Percentiles rank a stretch among this genome's conserved stretches.
Evolutionary conservation across 2,797 vertebrate species (phyloP).

Genomic region (Syncerus caffer): DNA sequence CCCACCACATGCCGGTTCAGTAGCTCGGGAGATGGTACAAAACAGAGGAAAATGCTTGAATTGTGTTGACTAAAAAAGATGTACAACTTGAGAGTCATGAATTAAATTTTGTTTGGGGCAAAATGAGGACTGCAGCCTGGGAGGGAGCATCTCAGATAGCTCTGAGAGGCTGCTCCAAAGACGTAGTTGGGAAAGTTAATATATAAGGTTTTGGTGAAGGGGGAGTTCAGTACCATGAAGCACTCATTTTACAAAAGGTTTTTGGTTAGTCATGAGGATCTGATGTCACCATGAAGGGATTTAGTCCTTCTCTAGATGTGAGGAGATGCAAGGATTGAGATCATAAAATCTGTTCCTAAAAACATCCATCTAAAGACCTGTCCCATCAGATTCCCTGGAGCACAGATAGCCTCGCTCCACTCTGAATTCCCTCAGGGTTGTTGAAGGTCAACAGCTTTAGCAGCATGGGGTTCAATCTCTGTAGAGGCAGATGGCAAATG

Average conservation of each 20-base stretch:
- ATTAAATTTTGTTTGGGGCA: neutral
- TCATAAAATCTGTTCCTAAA: neutral
- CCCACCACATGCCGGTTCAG: neutral
- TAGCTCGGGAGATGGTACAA: neutral
- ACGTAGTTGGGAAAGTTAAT: neutral
- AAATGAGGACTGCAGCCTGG: neutral
- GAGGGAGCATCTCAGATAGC: neutral
- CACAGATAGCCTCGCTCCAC: neutral
- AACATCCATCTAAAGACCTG: neutral
- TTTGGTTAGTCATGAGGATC: neutral
- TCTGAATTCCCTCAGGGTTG: neutral
- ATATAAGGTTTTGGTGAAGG: neutral
- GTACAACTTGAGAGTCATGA: neutral
- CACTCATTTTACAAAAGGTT: neutral
- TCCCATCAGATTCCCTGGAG: neutral
- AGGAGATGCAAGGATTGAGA: neutral
- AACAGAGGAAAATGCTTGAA: neutral
- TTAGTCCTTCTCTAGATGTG: neutral
- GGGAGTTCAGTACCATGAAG: neutral
- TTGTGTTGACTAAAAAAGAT: neutral
- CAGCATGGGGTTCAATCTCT: neutral
- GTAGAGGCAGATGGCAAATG: neutral
- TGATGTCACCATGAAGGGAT: neutral
- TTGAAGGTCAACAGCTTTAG: neutral
- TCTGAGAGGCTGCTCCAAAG: neutral